Percentiles rank a stretch among this genome's conserved stretches.
These are phyloP conservation scores for Leucania comma DNA, from an alignment of 2,888 invertebrate species.

Conservation along the genomic window DNA sequence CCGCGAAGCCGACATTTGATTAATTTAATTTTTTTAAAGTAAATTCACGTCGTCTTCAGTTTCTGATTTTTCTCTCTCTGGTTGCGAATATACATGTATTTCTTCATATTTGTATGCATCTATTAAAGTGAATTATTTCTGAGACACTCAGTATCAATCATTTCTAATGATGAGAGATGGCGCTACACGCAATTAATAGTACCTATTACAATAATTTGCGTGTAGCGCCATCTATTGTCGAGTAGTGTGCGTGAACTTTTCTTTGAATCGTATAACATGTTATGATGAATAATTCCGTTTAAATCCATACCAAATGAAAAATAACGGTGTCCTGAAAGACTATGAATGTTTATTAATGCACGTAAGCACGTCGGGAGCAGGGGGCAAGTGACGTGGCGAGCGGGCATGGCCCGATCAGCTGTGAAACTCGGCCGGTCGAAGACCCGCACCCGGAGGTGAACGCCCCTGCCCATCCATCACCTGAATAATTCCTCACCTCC, in stretches of 20 bases:
- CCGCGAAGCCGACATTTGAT: no score
- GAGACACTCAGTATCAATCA: no score
- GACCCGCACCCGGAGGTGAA: conserved; percentile 82
- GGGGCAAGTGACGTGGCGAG: conserved; percentile 67
- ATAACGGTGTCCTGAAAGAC: conserved; percentile 73
- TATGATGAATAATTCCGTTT: conserved; percentile 11
- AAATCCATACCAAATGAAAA: conserved; percentile 41
- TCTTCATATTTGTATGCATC: no score
- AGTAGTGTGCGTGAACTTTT: conserved; percentile 60
- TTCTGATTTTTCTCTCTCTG: no score
- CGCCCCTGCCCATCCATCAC: conserved; percentile 80
- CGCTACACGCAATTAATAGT: no score
- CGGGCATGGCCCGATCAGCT: conserved; percentile 81
- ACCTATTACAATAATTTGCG: conserved; percentile 10
- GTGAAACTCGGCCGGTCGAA: conserved; percentile 87
- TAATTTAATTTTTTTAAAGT: no score
- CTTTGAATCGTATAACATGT: neutral
- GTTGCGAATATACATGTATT: no score
- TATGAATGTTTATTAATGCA: conserved; percentile 75
- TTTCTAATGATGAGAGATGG: no score
- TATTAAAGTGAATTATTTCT: no score
- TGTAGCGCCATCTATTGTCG: conserved; percentile 67
- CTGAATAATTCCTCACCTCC: conserved; percentile 86
- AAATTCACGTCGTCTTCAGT: no score
- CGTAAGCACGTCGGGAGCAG: conserved; percentile 63